Base-by-base conservation (phyloP, 2,113 vertebrate species). In the Eptesicus fuscus region DNA sequence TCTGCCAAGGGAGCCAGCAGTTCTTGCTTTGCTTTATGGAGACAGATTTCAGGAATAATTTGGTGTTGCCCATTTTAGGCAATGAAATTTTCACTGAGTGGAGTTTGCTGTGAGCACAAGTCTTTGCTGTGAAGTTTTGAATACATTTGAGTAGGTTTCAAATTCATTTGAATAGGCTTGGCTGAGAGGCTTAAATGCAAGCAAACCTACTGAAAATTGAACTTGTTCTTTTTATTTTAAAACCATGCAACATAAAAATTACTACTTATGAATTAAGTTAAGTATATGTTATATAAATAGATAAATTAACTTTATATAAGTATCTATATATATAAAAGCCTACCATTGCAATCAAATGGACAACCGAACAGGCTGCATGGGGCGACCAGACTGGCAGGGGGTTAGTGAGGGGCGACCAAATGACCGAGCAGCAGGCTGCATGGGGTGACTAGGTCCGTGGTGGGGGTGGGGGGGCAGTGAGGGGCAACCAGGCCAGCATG, bases 41-140 rank as follows among this genome's bases (percentile, higher is more conserved):
- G 76, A 61, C 69, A 92, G 69, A 86, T 84, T 95, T 67, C 83
- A 77, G 88, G 83, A 92, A 83, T 90, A 89, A 96, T 74, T 83
- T 95, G 53, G 28, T 42, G 1, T 49, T 78, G 28, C 69, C 67
- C 83, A 65, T 93, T 86, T 95, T 83, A 86, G 63, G 40, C 59
- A 90, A 93, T 59, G 42, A 49, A 63, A 37, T 44, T 63, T 47
- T 73, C 23, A 56, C 61, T 51, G 77, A 92, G 35, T 42, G 25
- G 20, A 37, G 42, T 79, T 83, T 80, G 56, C 49, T 67, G 8
- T n/a, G 40, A 88, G 51, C 51, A 37, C 4, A 73, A 87, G 51
- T 59, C 23, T n/a, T 35, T 5, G 40, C 40, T 35, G 63, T 71
- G 25, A 92, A 73, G 42, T 53, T 84, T 67, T 73, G 37, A 80